A percentile compares a stretch with the other conserved stretches of the same genome.
phyloP scores from a whole-genome alignment of 1,140 invertebrate genomes.

The Nautilus pompilius region DNA sequence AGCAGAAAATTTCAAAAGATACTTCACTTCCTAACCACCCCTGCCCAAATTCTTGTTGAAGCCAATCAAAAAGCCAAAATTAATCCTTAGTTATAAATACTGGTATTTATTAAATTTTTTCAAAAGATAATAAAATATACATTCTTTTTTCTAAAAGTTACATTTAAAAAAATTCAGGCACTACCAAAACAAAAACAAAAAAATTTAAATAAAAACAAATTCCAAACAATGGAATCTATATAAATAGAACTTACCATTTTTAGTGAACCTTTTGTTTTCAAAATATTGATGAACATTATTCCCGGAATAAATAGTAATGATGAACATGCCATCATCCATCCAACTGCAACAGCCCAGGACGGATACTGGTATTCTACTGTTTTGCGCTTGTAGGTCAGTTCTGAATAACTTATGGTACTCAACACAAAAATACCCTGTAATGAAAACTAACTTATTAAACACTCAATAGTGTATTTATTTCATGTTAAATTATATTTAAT shows the following conservation, averaged over 20 bases:
- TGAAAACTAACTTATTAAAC: slow-evolving; percentile 4
- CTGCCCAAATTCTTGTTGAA: too few relatives aligned
- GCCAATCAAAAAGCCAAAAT: too few relatives aligned
- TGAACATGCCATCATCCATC: slow-evolving; percentile 38
- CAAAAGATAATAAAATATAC: too few relatives aligned
- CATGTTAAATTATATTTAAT: slow-evolving; percentile 1
- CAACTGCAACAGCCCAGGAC: slow-evolving; percentile 40
- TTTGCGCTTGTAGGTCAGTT: slow-evolving; percentile 53
- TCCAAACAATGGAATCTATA: too few relatives aligned
- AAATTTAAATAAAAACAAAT: too few relatives aligned
- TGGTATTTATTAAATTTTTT: too few relatives aligned
- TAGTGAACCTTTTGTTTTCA: neutral
- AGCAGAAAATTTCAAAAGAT: too few relatives aligned
- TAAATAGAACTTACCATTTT: neutral
- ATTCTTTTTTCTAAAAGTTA: too few relatives aligned
- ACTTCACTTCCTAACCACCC: too few relatives aligned
- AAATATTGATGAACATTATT: neutral
- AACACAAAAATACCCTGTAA: slow-evolving; percentile 64
- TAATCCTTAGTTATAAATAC: too few relatives aligned
- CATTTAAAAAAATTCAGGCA: too few relatives aligned
- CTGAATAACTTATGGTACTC: slow-evolving; percentile 61
- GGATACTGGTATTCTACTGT: slow-evolving; percentile 33
- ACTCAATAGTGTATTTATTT: neutral
- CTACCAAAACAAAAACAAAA: too few relatives aligned
- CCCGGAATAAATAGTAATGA: slow-evolving; percentile 46